phyloP scores from a whole-genome alignment of 2,888 invertebrate genomes.

The Sphaeridia pumilis region DNA sequence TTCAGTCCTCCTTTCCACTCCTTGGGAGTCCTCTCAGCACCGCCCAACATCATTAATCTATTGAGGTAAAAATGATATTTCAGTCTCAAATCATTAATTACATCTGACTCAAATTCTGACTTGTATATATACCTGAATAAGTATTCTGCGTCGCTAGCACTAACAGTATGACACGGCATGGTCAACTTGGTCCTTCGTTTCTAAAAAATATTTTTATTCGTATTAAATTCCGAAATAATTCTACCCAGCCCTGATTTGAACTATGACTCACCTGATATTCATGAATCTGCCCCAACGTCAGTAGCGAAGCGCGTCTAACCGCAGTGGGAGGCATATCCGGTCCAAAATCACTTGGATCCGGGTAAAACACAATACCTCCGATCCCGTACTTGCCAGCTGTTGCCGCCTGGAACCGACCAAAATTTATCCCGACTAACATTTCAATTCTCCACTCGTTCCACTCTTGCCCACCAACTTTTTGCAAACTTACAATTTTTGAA shows the following conservation, averaged over 20 bases:
- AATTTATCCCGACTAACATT: background rate
- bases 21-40: slow-evolving; percentile 19
- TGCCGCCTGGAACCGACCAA: slow-evolving; percentile 17
- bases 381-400: slow-evolving; percentile 31
- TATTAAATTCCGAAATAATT: too few species aligned
- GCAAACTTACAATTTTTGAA: slow-evolving; percentile 33
- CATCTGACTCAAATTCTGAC: too few species aligned
- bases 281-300: slow-evolving; percentile 32
- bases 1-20: slow-evolving; percentile 32
- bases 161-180: slow-evolving; percentile 32
- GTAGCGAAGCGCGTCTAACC: slow-evolving; percentile 28
- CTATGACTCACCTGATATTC: slow-evolving; percentile 32
- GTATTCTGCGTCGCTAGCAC: slow-evolving; percentile 31
- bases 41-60: slow-evolving; percentile 28
- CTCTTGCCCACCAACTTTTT: too few species aligned
- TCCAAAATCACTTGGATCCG: slow-evolving; percentile 34
- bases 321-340: slow-evolving; percentile 26
- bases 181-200: slow-evolving; percentile 27
- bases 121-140: slow-evolving; percentile 27
- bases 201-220: slow-evolving; percentile 16
- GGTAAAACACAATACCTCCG: slow-evolving; percentile 32
- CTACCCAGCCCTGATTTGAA: too few species aligned
- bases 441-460: background rate
- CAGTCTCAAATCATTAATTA: too few species aligned
- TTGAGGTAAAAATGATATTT: background rate